phyloP scores from a whole-genome alignment of 92 coral and sea anemone species.

The Palythoa grandiflora region DNA sequence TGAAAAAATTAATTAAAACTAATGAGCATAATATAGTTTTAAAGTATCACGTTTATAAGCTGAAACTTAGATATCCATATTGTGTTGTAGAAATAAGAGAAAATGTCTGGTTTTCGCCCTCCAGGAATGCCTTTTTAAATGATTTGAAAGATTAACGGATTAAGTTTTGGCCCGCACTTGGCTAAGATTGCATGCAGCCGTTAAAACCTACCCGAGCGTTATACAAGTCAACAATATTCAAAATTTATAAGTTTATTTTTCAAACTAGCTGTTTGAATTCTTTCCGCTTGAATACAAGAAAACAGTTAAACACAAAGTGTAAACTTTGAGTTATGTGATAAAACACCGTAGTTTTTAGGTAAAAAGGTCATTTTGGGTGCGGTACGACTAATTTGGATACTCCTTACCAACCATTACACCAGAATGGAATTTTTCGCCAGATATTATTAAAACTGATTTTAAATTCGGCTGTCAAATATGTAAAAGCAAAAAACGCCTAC shows the following conservation, averaged over 20 bases:
- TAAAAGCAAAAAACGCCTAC: constrained; percentile 54
- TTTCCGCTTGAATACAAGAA: constrained; percentile 73
- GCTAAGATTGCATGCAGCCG: constrained; percentile 48
- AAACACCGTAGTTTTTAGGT: not conserved
- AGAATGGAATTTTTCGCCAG: constrained; percentile 81
- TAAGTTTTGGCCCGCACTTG: not conserved
- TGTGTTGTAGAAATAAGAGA: not conserved
- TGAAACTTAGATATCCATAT: not conserved
- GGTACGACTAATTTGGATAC: not conserved
- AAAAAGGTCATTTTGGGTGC: not conserved
- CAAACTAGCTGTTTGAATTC: constrained; percentile 92
- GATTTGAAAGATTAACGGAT: not conserved
- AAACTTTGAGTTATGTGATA: constrained; percentile 42
- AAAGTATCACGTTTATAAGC: not conserved
- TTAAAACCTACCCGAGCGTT: not conserved
- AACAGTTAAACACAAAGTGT: constrained; percentile 79
- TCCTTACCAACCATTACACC: constrained; percentile 81
- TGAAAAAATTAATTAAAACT: too few relatives aligned
- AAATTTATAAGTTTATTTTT: constrained; percentile 93
- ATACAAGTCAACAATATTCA: constrained; percentile 81
- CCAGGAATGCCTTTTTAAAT: not conserved
- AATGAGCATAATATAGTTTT: not conserved
- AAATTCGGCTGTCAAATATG: constrained; percentile 65
- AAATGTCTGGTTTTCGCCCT: not conserved
- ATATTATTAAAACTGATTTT: constrained; percentile 74